Percentiles rank a stretch among this genome's conserved stretches.
phyloP scores from a whole-genome alignment of 2,888 invertebrate genomes.

The Lasioglossum figueresi region DNA sequence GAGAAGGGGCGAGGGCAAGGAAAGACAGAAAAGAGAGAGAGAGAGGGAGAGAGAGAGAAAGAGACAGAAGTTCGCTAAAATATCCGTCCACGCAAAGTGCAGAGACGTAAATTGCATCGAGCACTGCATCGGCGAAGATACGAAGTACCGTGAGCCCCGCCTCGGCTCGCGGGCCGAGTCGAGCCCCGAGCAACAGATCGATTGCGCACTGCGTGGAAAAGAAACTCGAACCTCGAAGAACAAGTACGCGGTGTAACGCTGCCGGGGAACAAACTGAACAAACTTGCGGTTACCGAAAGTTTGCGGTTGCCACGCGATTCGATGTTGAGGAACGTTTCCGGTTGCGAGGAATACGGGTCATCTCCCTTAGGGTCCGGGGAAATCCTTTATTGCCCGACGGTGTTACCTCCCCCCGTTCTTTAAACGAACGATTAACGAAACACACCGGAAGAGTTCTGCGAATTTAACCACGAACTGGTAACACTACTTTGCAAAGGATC shows the following conservation, averaged over 20 bases:
- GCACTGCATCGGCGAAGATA: slow-evolving; percentile 63
- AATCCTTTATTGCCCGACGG: not conserved
- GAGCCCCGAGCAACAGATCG: slow-evolving; percentile 49
- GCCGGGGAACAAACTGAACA: slow-evolving; percentile 3
- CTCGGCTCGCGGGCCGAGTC: slow-evolving; percentile 12
- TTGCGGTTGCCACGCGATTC: not conserved
- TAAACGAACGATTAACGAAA: not conserved
- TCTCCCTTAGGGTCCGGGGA: not conserved
- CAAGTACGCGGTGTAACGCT: slow-evolving; percentile 5
- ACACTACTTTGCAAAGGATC: not conserved
- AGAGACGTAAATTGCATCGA: slow-evolving; percentile 72
- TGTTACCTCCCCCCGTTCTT: not conserved
- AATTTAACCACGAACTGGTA: not conserved
- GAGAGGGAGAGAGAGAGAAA: too few species aligned
- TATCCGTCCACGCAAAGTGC: slow-evolving; percentile 71
- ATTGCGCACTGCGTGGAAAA: slow-evolving; percentile 32
- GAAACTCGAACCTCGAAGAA: slow-evolving; percentile 13
- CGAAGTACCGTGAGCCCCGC: slow-evolving; percentile 21
- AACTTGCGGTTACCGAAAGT: slow-evolving; percentile 19
- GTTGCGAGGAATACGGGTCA: not conserved
- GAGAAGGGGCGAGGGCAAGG: not conserved
- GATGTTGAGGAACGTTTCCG: not conserved
- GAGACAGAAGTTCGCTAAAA: slow-evolving; percentile 68
- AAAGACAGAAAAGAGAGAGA: not conserved
- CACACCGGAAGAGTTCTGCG: not conserved